Conservation (phyloP, 2,797 vertebrate species). For the Scleropages formosus region DNA sequence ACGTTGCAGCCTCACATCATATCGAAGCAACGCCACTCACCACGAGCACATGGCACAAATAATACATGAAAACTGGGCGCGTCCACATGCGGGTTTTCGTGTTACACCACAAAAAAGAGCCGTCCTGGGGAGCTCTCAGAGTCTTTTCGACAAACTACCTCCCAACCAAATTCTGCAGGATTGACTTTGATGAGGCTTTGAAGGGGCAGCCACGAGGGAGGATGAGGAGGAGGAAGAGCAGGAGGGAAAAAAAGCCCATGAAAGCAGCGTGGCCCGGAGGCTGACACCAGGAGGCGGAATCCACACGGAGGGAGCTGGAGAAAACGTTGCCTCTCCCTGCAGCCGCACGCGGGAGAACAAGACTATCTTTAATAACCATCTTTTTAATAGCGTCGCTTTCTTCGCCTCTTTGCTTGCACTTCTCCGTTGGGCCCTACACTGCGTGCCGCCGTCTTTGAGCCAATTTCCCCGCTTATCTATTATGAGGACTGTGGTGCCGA, state of each 20-base stretch:
- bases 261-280: not conserved
- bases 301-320: not conserved
- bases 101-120: not conserved
- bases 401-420: not conserved
- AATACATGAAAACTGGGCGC: too few species aligned
- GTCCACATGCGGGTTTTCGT: too few species aligned
- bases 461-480: slow-evolving; percentile 22
- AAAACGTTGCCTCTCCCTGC: not conserved
- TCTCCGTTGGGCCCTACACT: not conserved
- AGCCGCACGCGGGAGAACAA: not conserved
- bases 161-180: too few species aligned
- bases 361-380: not conserved
- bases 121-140: not conserved
- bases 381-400: not conserved
- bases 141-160: not conserved
- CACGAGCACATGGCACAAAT: too few species aligned
- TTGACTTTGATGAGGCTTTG: too few species aligned
- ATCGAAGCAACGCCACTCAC: too few species aligned
- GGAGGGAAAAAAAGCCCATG: not conserved
- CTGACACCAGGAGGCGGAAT: not conserved
- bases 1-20: too few species aligned
- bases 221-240: not conserved
- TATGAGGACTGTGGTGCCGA: not conserved
- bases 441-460: slow-evolving; percentile 12
- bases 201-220: not conserved